phyloP scores from a whole-genome alignment of 2,888 invertebrate species.

The Teinopalpus imperialis region DNA sequence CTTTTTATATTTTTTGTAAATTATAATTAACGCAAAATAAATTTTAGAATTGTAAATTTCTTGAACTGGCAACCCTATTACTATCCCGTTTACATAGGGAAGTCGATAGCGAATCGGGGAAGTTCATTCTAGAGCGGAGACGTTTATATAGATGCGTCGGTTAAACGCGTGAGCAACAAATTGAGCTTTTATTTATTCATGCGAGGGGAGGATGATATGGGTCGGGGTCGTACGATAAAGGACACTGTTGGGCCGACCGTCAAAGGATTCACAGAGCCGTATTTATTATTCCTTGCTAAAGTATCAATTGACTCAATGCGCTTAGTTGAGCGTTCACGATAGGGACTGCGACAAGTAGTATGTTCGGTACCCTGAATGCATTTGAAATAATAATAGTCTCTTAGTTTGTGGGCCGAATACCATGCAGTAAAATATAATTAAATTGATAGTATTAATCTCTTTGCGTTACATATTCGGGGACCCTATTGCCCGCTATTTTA shows the following conservation, averaged over 20 bases:
- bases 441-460: no score
- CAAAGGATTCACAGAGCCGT: constrained; percentile 54
- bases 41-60: constrained; percentile 33
- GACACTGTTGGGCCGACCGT: constrained; percentile 59
- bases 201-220: constrained; percentile 74
- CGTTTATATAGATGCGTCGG: constrained; percentile 60
- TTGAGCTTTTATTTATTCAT: constrained; percentile 80
- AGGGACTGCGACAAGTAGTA: constrained; percentile 8
- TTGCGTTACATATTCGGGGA: no score
- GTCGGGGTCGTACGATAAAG: constrained; percentile 73
- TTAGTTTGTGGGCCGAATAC: no score
- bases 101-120: constrained; percentile 42
- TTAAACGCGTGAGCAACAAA: constrained; percentile 72
- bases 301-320: constrained; percentile 42
- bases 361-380: no score
- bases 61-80: constrained; percentile 27
- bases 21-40: no score
- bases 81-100: constrained; percentile 34
- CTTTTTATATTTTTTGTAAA: no score
- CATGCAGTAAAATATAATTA: no score
- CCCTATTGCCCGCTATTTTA: no score
- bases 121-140: constrained; percentile 56
- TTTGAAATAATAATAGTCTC: no score
- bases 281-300: constrained; percentile 45
- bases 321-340: constrained; percentile 25